These are phyloP conservation scores for Acanthosepion lycidas DNA, from an alignment of 2,888 invertebrate genomes.

Conservation along the genomic window DNA sequence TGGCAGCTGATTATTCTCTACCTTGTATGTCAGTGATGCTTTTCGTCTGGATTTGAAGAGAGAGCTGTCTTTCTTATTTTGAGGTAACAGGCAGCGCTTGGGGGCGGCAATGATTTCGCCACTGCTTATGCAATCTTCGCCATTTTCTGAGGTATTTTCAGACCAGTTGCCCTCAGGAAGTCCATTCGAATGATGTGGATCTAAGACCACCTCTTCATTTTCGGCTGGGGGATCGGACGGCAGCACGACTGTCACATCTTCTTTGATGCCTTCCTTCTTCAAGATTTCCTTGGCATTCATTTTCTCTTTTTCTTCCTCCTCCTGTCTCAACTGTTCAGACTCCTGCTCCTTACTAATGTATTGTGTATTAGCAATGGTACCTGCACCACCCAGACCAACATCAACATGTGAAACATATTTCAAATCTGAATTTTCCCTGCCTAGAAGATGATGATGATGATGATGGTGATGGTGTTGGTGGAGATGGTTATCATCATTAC, in stretches of 20 bases:
- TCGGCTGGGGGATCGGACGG: slow-evolving; percentile 62
- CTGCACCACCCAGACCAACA: neutral
- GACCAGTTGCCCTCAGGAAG: slow-evolving; percentile 56
- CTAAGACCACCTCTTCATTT: slow-evolving; percentile 51
- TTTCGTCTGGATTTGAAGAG: slow-evolving; percentile 57
- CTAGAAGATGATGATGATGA: slow-evolving; percentile 34
- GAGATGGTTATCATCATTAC: slow-evolving; percentile 11
- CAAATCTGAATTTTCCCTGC: slow-evolving; percentile 38
- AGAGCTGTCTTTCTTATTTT: slow-evolving; percentile 53
- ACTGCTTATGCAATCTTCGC: slow-evolving; percentile 53
- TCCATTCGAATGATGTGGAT: slow-evolving; percentile 52
- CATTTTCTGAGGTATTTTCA: slow-evolving; percentile 55
- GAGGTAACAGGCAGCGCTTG: slow-evolving; percentile 59
- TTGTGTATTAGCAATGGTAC: slow-evolving; percentile 15
- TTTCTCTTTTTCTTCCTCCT: slow-evolving; percentile 50
- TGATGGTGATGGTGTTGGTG: slow-evolving; percentile 8
- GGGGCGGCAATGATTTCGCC: slow-evolving; percentile 65
- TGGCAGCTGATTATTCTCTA: slow-evolving; percentile 53
- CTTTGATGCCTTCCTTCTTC: slow-evolving; percentile 62
- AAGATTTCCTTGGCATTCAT: slow-evolving; percentile 57
- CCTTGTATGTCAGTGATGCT: slow-evolving; percentile 57
- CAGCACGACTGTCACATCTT: slow-evolving; percentile 69
- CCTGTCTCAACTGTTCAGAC: slow-evolving; percentile 45
- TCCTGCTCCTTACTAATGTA: neutral
- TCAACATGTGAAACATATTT: slow-evolving; percentile 34